A percentile compares a stretch with the other conserved stretches of the same genome.
Conservation (phyloP, 2,113 vertebrate genomes). For the Entomyzon cyanotis region DNA sequence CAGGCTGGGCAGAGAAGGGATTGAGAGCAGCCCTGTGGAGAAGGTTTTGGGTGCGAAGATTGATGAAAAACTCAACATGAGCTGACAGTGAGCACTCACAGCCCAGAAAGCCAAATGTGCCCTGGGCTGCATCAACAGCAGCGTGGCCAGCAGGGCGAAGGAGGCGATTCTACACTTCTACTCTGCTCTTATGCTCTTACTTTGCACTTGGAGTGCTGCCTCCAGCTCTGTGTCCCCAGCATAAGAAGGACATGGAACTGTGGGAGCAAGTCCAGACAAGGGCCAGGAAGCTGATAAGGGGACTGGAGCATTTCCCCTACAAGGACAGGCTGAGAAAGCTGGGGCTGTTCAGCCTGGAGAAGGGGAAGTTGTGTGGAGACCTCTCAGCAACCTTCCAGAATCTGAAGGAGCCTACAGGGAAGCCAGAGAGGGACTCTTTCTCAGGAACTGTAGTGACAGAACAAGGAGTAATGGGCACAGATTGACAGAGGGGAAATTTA, state of each 20-base stretch:
- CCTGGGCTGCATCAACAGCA: neutral
- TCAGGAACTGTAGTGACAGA: neutral
- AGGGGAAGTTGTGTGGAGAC: neutral
- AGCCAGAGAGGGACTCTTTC: neutral
- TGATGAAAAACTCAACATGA: neutral
- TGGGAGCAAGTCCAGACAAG: neutral
- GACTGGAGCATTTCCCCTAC: neutral
- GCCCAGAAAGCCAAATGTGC: neutral
- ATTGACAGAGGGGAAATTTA: neutral
- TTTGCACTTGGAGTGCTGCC: neutral
- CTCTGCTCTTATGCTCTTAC: neutral
- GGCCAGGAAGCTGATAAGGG: neutral
- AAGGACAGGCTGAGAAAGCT: neutral
- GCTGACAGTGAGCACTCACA: accelerated
- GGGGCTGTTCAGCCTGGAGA: neutral
- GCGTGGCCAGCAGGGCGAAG: neutral
- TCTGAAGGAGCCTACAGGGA: neutral
- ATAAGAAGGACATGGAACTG: neutral
- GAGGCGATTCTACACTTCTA: neutral
- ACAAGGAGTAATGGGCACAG: neutral
- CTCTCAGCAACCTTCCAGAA: neutral
- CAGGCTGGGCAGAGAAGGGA: neutral
- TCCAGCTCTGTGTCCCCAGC: neutral
- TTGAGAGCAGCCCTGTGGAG: neutral
- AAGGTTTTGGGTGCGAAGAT: neutral